Evolutionary conservation across 37 sponge, comb jelly and placozoan species (phyloP).

Genomic region (Corticium candelabrum): DNA sequence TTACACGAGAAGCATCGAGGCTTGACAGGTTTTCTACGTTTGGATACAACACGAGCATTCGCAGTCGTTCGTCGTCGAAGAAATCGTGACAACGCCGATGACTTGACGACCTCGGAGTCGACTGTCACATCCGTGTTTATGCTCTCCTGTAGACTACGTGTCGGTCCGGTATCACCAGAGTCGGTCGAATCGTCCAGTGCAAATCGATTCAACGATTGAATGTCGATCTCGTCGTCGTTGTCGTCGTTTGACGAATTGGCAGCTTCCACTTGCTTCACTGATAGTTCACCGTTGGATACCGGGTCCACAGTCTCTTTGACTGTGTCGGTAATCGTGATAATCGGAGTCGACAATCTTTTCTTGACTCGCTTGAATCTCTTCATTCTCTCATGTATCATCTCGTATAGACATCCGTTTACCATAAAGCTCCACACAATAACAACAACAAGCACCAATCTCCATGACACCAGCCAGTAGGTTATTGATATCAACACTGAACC

Average conservation of each 20-base stretch:
- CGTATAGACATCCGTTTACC: neutral
- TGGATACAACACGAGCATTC: neutral
- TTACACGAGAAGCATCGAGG: neutral
- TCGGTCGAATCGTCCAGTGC: neutral
- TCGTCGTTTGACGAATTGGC: neutral
- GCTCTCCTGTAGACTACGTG: neutral
- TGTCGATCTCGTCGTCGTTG: too few relatives aligned
- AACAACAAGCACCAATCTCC: neutral
- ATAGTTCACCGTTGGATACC: too few relatives aligned
- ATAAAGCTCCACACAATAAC: neutral
- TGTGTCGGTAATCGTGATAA: neutral
- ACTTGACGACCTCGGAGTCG: neutral
- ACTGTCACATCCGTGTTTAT: neutral
- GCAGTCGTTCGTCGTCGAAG: neutral
- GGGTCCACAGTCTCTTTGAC: neutral
- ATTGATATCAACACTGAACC: too few relatives aligned
- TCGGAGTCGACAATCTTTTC: too few relatives aligned
- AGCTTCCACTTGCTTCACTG: neutral
- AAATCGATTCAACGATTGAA: too few relatives aligned
- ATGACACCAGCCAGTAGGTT: neutral
- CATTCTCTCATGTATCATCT: neutral
- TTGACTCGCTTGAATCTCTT: too few relatives aligned
- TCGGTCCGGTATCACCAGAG: neutral
- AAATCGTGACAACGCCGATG: neutral
- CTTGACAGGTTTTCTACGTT: too few relatives aligned